A percentile compares a stretch with the other conserved stretches of the same genome.
phyloP scores from a whole-genome alignment of 2,888 invertebrate genomes.

The Platynereis dumerilii region DNA sequence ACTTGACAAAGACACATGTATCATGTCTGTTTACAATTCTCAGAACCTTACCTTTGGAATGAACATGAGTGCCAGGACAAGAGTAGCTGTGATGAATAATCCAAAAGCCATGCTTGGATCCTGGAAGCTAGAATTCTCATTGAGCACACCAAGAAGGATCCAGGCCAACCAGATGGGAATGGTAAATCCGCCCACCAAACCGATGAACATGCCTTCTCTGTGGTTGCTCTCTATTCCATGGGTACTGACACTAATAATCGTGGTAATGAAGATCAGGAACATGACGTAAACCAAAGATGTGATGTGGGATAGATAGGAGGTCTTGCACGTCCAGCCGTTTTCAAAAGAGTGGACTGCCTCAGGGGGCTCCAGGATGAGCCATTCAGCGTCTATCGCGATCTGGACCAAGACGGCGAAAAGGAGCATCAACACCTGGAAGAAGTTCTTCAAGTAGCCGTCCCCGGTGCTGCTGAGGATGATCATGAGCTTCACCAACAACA shows the following conservation, averaged over 20 bases:
- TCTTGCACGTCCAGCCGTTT: constrained; percentile 57
- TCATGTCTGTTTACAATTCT: too few relatives aligned
- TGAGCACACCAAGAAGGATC: constrained; percentile 71
- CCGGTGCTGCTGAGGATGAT: constrained; percentile 90
- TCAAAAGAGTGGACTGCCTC: constrained; percentile 44
- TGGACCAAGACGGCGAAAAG: constrained; percentile 87
- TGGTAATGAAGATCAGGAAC: constrained; percentile 83
- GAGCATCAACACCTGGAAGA: constrained; percentile 85
- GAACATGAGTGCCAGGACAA: constrained; percentile 92
- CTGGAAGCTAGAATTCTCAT: constrained; percentile 54
- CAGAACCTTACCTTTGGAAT: constrained; percentile 72
- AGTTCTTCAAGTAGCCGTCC: constrained; percentile 75
- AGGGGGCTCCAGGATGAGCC: constrained; percentile 62
- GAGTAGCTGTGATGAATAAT: constrained; percentile 80
- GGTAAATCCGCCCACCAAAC: constrained; percentile 83
- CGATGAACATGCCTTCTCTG: constrained; percentile 90
- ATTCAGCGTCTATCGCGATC: constrained; percentile 61
- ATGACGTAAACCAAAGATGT: constrained; percentile 83
- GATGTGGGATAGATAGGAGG: constrained; percentile 67
- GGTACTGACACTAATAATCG: constrained; percentile 83
- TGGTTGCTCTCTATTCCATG: constrained; percentile 88
- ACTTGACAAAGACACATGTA: too few relatives aligned
- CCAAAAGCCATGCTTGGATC: constrained; percentile 85
- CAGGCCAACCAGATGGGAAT: constrained; percentile 73
- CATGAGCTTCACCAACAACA: constrained; percentile 90